Evolutionary conservation across 2,797 vertebrate genomes (phyloP).

Genomic region (Potorous gilbertii): DNA sequence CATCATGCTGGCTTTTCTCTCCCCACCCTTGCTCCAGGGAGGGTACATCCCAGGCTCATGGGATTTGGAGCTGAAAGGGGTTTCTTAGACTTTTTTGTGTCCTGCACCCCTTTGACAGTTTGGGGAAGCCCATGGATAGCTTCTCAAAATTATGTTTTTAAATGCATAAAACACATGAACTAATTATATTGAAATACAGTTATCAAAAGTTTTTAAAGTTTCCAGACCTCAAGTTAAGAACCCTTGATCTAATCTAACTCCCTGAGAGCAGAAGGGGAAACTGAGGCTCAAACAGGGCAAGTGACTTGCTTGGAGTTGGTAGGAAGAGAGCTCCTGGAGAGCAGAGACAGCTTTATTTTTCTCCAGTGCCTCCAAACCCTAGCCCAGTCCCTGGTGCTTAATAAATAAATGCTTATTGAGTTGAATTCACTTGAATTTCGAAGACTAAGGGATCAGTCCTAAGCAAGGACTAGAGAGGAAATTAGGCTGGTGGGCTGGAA

Average conservation of each 20-base stretch:
- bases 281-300: neutral
- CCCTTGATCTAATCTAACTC: neutral
- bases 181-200: neutral
- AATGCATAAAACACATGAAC: neutral
- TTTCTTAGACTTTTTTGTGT: neutral
- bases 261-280: neutral
- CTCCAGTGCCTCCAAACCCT: neutral
- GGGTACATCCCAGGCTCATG: neutral
- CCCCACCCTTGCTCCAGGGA: neutral
- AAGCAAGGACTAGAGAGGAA: neutral
- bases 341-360: neutral
- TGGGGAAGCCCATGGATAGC: neutral
- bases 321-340: neutral
- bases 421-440: neutral
- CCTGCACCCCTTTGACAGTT: neutral
- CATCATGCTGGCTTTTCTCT: neutral
- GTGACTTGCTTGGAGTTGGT: neutral
- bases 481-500: neutral
- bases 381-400: neutral
- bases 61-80: neutral
- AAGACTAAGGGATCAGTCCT: neutral
- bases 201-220: neutral
- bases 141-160: neutral
- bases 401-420: neutral
- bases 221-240: neutral